phyloP scores from a whole-genome alignment of 1,140 invertebrate species.

The Caenorhabditis inopinata region DNA sequence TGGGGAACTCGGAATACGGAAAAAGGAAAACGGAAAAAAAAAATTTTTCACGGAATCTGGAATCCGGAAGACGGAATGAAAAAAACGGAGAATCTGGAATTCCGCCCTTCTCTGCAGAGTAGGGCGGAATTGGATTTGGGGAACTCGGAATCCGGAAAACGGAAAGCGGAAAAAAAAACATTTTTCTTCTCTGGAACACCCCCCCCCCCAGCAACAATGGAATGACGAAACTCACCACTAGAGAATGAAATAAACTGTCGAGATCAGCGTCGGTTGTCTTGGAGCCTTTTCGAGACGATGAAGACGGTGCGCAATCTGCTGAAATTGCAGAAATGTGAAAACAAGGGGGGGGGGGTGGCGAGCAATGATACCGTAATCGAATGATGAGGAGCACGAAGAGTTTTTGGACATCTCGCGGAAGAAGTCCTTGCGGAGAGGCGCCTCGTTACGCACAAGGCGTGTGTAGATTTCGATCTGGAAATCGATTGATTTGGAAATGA shows the following conservation, averaged over 20 bases:
- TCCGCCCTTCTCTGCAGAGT: too few species aligned
- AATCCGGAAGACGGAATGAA: too few species aligned
- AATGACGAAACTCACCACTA: background rate
- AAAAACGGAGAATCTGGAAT: too few species aligned
- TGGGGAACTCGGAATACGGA: too few species aligned
- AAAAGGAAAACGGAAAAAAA: too few species aligned
- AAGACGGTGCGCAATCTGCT: background rate
- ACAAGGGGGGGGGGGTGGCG: background rate
- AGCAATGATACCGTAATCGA: background rate
- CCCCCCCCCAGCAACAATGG: too few species aligned
- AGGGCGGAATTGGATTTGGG: too few species aligned
- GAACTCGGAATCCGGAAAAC: too few species aligned
- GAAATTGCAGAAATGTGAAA: background rate
- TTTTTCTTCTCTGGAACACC: too few species aligned
- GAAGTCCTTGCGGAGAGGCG: background rate
- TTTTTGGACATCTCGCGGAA: constrained; percentile 31
- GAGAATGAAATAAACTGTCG: background rate
- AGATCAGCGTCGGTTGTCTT: background rate
- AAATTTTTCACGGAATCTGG: too few species aligned
- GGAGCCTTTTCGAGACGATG: background rate
- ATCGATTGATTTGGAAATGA: too few species aligned
- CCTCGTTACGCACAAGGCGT: constrained; percentile 28
- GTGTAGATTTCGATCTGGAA: constrained; percentile 21
- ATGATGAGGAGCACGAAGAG: background rate
- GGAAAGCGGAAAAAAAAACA: too few species aligned